Conservation (phyloP, 2,797 vertebrate genomes). For the Eulemur albifrons region DNA sequence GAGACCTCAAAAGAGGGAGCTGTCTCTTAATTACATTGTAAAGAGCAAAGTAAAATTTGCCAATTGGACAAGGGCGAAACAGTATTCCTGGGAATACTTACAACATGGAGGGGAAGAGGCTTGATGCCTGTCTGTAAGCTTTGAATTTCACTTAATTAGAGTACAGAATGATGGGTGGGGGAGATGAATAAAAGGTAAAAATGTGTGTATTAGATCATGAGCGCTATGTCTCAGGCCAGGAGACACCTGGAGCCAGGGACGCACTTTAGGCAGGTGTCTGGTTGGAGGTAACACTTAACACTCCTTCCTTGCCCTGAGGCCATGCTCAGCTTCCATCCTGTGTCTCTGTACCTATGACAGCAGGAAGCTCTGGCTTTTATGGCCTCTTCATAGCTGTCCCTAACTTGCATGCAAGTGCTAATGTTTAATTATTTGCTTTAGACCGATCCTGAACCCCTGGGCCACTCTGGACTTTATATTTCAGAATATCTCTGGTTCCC, state of each 20-base stretch:
- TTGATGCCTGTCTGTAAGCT: background rate
- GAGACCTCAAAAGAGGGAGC: background rate
- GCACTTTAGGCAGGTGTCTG: background rate
- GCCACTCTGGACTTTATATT: background rate
- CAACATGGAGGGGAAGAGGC: background rate
- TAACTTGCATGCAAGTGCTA: background rate
- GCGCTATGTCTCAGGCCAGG: background rate
- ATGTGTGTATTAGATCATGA: background rate
- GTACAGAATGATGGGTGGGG: background rate
- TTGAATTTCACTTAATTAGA: background rate
- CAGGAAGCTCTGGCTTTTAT: background rate
- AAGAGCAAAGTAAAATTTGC: background rate
- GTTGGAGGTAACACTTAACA: background rate
- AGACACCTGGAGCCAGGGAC: too few species aligned
- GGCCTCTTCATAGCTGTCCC: fast-evolving
- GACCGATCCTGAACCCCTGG: background rate
- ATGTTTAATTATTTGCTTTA: background rate
- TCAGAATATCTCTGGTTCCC: background rate
- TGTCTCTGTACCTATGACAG: background rate
- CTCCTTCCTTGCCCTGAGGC: too few species aligned
- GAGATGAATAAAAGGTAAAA: background rate
- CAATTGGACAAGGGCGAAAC: background rate
- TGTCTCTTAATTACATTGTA: background rate
- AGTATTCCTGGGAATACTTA: background rate
- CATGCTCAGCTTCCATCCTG: fast-evolving